phyloP scores from a whole-genome alignment of 2,113 vertebrate genomes.

The Gobiocypris rarus region DNA sequence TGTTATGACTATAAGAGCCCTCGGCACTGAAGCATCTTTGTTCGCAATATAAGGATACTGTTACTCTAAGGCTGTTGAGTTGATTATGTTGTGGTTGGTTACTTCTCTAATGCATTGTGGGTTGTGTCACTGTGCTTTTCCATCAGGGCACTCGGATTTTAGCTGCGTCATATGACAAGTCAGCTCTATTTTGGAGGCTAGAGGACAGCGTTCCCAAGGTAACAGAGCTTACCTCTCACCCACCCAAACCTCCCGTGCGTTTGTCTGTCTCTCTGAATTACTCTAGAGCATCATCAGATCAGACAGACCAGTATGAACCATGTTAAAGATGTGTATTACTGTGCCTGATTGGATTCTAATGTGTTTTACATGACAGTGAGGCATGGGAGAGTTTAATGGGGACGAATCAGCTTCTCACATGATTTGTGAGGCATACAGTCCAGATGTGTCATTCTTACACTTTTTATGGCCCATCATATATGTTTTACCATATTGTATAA shows the following conservation, averaged over 20 bases:
- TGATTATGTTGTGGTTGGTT: neutral
- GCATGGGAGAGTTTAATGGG: neutral
- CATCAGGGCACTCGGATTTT: constrained; percentile 79
- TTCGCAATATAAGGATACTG: constrained; percentile 4
- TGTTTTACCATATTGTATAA: neutral
- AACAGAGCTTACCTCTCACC: constrained; percentile 51
- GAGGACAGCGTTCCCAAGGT: constrained; percentile 80
- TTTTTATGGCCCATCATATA: neutral
- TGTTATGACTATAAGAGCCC: neutral
- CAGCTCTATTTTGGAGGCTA: constrained; percentile 84
- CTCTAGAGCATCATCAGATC: constrained; percentile 31
- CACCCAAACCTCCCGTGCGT: neutral
- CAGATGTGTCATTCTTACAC: neutral
- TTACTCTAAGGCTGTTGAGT: constrained; percentile 16
- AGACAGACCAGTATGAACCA: constrained; percentile 16
- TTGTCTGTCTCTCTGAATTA: constrained; percentile 36
- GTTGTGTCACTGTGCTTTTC: constrained; percentile 22
- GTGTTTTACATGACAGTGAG: neutral
- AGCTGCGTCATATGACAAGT: constrained; percentile 83
- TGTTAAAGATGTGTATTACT: constrained; percentile 10
- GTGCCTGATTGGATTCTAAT: neutral
- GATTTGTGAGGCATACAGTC: neutral
- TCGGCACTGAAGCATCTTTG: neutral
- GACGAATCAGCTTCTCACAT: neutral
- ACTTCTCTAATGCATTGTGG: constrained; percentile 11